Evolutionary conservation across 2,888 invertebrate genomes (phyloP), one percentile per base, ranked within the genome.

Genomic region (Amiota minor): DNA sequence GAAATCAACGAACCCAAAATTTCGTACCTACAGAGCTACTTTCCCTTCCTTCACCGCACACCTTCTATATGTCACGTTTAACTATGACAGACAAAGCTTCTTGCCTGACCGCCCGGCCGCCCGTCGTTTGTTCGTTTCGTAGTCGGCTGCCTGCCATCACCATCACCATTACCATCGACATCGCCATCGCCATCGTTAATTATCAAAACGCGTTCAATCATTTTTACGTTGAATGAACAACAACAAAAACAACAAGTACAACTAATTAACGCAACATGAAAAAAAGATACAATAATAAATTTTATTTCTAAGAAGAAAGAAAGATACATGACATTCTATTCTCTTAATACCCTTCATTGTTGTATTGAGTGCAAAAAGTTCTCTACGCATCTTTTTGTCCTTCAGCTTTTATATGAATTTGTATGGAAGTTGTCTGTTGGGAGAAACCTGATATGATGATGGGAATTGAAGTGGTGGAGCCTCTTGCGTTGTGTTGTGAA

Each of bases 191-290:
- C 45, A 14, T n/a, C 12, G 62, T 45, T 62, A 62, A 62, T 62
- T 62, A 62, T 45, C 10, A 14, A 62, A 62, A 62, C 10, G 62
- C 14, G 62, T 62, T 23, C 62, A 62, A 62, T 62, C 62, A 35
- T 62, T 62, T 12, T 53, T 53, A n/a, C 59, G 11, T 11, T 18
- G 59, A 59, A 59, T 4, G n/a, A 59, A 18, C 59, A 59, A 59
- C 59, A 16, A 59, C 59, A 16, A 59, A 11, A 20, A n/a, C n/a
- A 62, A 62, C 23, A 20, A 62, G 35, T 62, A 45, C 35, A 62
- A 62, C 62, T 62, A 62, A 62, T 62, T 62, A 62, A 62, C 23
- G 62, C 45, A 45, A 23, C n/a, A 62, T 62, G n/a, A 62, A 35
- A 62, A 45, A 45, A 45, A 35, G 35, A 35, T 35, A 35, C 35